A percentile compares a stretch with the other conserved stretches of the same genome.
Conservation (phyloP, 2,113 vertebrate species). For the Grammomys surdaster region DNA sequence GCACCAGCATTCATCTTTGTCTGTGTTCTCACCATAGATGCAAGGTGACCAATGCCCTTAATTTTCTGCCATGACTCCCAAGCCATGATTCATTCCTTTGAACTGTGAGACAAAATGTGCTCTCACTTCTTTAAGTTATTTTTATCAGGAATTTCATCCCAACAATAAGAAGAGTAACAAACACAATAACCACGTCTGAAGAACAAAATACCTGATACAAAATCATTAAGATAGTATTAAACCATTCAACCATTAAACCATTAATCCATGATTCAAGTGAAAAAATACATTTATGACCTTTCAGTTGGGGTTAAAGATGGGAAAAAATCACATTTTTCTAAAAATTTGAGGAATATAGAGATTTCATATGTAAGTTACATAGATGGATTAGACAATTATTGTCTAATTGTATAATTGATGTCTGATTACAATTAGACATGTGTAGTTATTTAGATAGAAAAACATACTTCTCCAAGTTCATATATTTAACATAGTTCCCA, state of each 20-base stretch:
- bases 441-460: background rate
- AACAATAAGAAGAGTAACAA: background rate
- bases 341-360: background rate
- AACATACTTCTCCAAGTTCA: background rate
- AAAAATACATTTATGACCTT: background rate
- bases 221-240: background rate
- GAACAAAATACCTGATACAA: constrained; percentile 19
- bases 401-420: too few relatives aligned
- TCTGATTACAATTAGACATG: too few relatives aligned
- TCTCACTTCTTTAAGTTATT: background rate
- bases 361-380: background rate
- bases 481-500: constrained; percentile 19
- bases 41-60: background rate
- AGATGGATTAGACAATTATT: background rate
- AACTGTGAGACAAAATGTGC: background rate
- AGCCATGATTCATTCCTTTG: background rate
- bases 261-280: background rate
- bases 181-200: background rate
- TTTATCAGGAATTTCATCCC: background rate
- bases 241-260: background rate
- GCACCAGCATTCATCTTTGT: too few relatives aligned
- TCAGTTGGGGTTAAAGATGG: background rate
- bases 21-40: background rate
- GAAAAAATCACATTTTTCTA: background rate
- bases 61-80: background rate